Conservation (phyloP, 2,797 vertebrate species). For the Selene dorsalis region DNA sequence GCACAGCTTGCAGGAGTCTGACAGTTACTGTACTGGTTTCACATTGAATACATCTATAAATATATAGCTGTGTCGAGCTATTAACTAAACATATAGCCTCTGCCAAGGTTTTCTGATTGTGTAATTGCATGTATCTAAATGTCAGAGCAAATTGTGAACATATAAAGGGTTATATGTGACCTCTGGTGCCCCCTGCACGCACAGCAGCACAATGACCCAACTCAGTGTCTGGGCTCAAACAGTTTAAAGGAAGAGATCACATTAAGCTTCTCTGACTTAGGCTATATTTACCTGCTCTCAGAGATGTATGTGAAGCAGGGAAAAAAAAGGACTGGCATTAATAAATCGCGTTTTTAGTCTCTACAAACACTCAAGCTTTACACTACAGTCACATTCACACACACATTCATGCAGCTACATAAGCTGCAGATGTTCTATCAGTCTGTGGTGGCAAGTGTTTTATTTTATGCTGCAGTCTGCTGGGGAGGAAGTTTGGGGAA, state of each 20-base stretch:
- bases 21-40: neutral
- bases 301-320: too few relatives aligned
- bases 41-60: neutral
- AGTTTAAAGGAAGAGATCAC: neutral
- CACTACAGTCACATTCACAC: too few relatives aligned
- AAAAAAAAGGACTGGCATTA: too few relatives aligned
- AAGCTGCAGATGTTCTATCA: too few relatives aligned
- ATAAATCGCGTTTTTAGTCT: too few relatives aligned
- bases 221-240: neutral
- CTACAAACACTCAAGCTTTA: too few relatives aligned
- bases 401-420: too few relatives aligned
- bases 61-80: neutral
- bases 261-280: too few relatives aligned
- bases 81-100: neutral
- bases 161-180: neutral
- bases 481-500: too few relatives aligned
- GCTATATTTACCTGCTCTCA: too few relatives aligned
- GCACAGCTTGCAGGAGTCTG: neutral
- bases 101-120: neutral
- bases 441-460: too few relatives aligned
- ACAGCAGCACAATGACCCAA: neutral
- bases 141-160: slow-evolving; percentile 3
- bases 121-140: slow-evolving; percentile 25
- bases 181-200: neutral
- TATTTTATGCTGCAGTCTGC: too few relatives aligned